A percentile compares a stretch with the other conserved stretches of the same genome.
Evolutionary conservation across 2,113 vertebrate species (phyloP).

Genomic region (Ageneiosus marmoratus): DNA sequence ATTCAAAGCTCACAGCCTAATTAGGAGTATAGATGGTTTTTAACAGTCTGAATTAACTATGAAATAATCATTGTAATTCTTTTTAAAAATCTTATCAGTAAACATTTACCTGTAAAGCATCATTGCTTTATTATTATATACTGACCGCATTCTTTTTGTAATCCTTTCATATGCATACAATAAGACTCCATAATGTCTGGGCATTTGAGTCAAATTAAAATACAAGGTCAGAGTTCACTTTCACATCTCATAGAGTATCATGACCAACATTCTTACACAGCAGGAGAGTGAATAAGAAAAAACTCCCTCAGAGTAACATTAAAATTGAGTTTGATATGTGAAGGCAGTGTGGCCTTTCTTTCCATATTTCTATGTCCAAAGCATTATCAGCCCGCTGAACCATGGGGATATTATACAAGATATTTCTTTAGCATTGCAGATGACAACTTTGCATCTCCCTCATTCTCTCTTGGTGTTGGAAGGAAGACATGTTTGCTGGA

Average conservation of each 20-base stretch:
- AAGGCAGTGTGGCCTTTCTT: constrained; percentile 3
- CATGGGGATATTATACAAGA: background rate
- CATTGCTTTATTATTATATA: no score
- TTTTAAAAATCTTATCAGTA: background rate
- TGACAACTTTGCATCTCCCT: constrained; percentile 1
- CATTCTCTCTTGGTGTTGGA: constrained; percentile 27
- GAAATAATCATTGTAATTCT: no score
- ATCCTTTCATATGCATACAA: constrained; percentile 44
- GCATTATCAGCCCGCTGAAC: background rate
- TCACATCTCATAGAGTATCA: constrained; percentile 49
- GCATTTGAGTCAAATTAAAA: constrained; percentile 47
- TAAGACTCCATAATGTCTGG: constrained; percentile 53
- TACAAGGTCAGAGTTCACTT: constrained; percentile 51
- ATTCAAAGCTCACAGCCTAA: no score
- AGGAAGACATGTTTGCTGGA: constrained; percentile 1
- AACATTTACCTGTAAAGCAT: background rate
- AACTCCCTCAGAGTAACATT: background rate
- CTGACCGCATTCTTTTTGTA: constrained; percentile 30
- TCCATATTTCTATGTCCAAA: background rate
- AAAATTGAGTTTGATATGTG: constrained; percentile 2
- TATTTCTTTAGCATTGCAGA: constrained; percentile 24
- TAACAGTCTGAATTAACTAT: no score
- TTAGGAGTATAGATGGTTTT: no score
- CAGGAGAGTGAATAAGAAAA: constrained; percentile 19
- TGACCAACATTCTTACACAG: constrained; percentile 32